phyloP scores from a whole-genome alignment of 2,113 vertebrate species.

The Sisor rabdophorus region DNA sequence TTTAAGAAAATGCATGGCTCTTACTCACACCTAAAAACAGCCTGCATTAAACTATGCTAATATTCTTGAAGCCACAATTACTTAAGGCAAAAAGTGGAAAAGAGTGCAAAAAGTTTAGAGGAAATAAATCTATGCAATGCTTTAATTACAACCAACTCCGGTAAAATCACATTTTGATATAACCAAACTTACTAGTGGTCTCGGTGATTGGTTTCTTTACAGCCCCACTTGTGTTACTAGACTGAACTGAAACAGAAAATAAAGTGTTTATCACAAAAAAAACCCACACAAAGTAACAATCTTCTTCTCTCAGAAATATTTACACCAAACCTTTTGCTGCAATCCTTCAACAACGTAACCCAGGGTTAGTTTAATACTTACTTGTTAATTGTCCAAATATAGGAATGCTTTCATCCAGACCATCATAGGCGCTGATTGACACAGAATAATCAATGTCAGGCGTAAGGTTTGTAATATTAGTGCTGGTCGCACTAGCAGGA shows the following conservation, averaged over 20 bases:
- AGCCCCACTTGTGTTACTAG: slow-evolving; percentile 64
- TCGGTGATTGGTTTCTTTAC: slow-evolving; percentile 61
- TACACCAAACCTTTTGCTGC: background rate
- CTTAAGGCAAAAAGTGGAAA: slow-evolving; percentile 24
- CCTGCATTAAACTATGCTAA: background rate
- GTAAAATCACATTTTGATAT: slow-evolving; percentile 6
- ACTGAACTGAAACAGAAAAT: slow-evolving; percentile 70
- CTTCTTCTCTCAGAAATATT: background rate
- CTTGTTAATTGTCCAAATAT: slow-evolving; percentile 95
- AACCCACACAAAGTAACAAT: background rate
- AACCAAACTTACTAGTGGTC: slow-evolving; percentile 70
- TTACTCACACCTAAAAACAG: background rate
- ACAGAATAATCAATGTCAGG: slow-evolving; percentile 87
- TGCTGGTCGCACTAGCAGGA: slow-evolving; percentile 75
- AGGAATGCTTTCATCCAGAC: slow-evolving; percentile 86
- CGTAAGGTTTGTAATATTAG: slow-evolving; percentile 81
- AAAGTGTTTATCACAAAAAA: background rate
- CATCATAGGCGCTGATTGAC: slow-evolving; percentile 82
- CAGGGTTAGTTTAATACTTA: slow-evolving; percentile 65
- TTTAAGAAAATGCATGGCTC: no score
- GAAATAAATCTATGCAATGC: slow-evolving; percentile 20
- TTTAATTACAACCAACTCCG: background rate
- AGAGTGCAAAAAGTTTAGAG: slow-evolving; percentile 52
- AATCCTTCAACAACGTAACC: background rate
- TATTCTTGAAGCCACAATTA: slow-evolving; percentile 36